Conservation (phyloP, 1,140 invertebrate genomes). For the Caenorhabditis briggsae region DNA sequence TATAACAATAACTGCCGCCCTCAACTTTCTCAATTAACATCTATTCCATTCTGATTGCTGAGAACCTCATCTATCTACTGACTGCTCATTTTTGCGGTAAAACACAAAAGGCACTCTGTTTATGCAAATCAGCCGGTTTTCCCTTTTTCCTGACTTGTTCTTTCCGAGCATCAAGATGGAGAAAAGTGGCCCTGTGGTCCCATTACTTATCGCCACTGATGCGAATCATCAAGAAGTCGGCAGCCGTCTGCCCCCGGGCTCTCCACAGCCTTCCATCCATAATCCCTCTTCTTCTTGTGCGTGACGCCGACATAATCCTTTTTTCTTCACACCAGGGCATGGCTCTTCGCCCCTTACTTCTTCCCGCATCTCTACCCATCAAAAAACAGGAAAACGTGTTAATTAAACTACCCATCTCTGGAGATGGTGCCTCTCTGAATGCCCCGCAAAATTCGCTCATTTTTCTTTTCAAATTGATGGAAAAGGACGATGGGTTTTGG, state of each 20-base stretch:
- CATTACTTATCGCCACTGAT: constrained; percentile 55
- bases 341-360: constrained; percentile 21
- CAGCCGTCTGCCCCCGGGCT: constrained; percentile 51
- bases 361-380: constrained; percentile 14
- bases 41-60: constrained; percentile 41
- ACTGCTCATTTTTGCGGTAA: constrained; percentile 38
- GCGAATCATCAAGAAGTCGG: constrained; percentile 52
- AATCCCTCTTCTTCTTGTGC: constrained; percentile 49
- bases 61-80: not conserved
- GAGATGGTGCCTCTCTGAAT: constrained; percentile 14
- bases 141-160: constrained; percentile 43
- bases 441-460: constrained; percentile 3
- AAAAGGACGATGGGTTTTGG: not conserved
- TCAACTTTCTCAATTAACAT: constrained; percentile 53
- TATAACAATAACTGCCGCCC: constrained; percentile 43
- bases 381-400: constrained; percentile 54
- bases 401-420: constrained; percentile 48
- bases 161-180: constrained; percentile 38
- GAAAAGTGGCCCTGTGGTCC: constrained; percentile 35
- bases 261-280: constrained; percentile 42
- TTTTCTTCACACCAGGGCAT: constrained; percentile 47
- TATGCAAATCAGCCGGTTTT: constrained; percentile 53
- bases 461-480: constrained; percentile 51
- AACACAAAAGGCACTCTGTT: constrained; percentile 51
- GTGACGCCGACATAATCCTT: constrained; percentile 54